Base-by-base conservation (phyloP, 1,140 invertebrate species). In the Helicorthomorpha holstii region DNA sequence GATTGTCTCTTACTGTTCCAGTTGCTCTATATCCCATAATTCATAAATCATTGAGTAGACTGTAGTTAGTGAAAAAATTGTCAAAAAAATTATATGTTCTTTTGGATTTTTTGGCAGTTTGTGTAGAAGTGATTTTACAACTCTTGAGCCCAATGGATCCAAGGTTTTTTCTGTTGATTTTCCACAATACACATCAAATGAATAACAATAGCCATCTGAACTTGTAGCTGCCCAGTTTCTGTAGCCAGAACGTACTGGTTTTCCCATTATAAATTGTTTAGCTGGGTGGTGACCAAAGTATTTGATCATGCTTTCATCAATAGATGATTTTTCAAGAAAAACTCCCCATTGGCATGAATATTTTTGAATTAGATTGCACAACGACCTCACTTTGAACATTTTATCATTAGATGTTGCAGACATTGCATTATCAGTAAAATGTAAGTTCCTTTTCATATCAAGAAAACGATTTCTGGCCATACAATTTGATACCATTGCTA, bases 301-400 rank as follows among this genome's bases (percentile, higher is more conserved):
- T 26, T 45, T 27, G 21, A 59, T 42, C 58, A 59, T 52, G 19
- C 50, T 29, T 44, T 58, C 56, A 51, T 58, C 57, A 42, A 58
- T 52, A 24, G 3, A 46, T 16, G 51, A 26, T 23, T 53, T 44
- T 51, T 49, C 49, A 47, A 58, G 34, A 19, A 41, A 48, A 46
- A 25, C 16, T 56, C 27, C 57, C 44, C 48, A 59, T 29, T 49
- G 52, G 21, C 23, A 27, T 25, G 43, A 58, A 27, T 42, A 51
- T 58, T 63, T 56, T 62, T 68, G 66, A 12, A 62, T 53, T 22
- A n/a, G 23, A 53, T 57, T 48, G n/a, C 54, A 45, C n/a, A 62
- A 53, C 24, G 50, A 51, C 41, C 58, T 55, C 26, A 65, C 60
- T 65, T 67, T 27, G 57, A 27, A 59, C 61, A 64, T 57, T 59